These are phyloP conservation scores for Silvanus unidentatus DNA, from an alignment of 2,888 invertebrate genomes.

Conservation along the genomic window DNA sequence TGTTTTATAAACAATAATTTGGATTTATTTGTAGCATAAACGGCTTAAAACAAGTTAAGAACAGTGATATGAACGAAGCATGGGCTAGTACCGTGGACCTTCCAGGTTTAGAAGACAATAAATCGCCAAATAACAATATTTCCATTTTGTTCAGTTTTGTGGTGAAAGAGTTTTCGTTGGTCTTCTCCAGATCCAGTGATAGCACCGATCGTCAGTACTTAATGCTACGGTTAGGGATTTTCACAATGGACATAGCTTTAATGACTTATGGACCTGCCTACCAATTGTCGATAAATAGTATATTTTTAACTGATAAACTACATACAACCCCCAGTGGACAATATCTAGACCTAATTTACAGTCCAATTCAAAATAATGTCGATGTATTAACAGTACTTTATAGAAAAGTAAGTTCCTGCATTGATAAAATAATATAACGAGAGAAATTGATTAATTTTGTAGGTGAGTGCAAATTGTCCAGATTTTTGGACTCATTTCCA, in stretches of 20 bases:
- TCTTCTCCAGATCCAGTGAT: constrained; percentile 59
- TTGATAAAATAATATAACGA: no score
- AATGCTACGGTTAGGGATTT: constrained; percentile 61
- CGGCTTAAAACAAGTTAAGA: constrained; percentile 11
- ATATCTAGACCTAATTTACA: constrained; percentile 68
- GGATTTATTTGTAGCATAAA: constrained; percentile 22
- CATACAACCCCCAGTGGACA: constrained; percentile 70
- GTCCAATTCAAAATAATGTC: constrained; percentile 48
- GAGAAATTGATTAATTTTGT: constrained; percentile 19
- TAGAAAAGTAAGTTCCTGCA: constrained; percentile 56
- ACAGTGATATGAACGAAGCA: constrained; percentile 51
- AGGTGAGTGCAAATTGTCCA: constrained; percentile 76
- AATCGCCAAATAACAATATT: constrained; percentile 71
- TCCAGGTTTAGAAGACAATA: constrained; percentile 77
- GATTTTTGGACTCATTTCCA: constrained; percentile 77
- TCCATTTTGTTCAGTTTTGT: constrained; percentile 64
- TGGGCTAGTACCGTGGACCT: constrained; percentile 71
- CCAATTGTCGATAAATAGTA: constrained; percentile 61
- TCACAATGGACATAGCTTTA: constrained; percentile 67
- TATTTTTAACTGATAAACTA: constrained; percentile 68
- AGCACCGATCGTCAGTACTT: constrained; percentile 67
- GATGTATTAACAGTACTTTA: constrained; percentile 70
- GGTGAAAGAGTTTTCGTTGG: constrained; percentile 66
- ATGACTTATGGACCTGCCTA: constrained; percentile 75
- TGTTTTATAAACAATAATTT: constrained; percentile 2